These are phyloP conservation scores for Nannoperca australis DNA, from an alignment of 2,797 vertebrate genomes.

Conservation along the genomic window DNA sequence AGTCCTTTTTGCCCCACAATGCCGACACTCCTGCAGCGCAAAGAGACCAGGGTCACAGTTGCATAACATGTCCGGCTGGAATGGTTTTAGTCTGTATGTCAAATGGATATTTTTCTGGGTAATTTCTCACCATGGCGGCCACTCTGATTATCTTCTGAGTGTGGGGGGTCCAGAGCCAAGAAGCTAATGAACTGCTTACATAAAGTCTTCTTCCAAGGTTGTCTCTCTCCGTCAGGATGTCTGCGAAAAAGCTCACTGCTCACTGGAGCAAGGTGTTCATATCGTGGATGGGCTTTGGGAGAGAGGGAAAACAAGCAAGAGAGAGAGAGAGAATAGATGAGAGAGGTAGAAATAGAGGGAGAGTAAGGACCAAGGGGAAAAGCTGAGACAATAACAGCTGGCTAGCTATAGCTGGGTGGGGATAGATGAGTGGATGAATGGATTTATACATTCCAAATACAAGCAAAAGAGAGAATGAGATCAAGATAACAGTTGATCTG, in stretches of 20 bases:
- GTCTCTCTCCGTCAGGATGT: slow-evolving; percentile 56
- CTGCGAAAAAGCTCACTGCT: slow-evolving; percentile 48
- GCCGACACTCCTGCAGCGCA: slow-evolving; percentile 17
- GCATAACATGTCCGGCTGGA: slow-evolving; percentile 43
- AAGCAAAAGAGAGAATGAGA: neutral
- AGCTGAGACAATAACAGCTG: slow-evolving; percentile 57
- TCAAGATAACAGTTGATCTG: neutral
- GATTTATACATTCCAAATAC: slow-evolving; percentile 14
- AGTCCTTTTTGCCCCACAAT: slow-evolving; percentile 25
- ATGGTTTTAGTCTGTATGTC: slow-evolving; percentile 53
- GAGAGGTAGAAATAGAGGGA: slow-evolving; percentile 32
- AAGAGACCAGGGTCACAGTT: slow-evolving; percentile 43
- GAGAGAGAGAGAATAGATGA: slow-evolving; percentile 19
- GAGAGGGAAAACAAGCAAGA: neutral
- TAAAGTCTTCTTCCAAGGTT: slow-evolving; percentile 66
- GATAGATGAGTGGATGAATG: slow-evolving; percentile 21
- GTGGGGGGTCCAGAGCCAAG: slow-evolving; percentile 39
- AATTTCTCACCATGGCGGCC: slow-evolving; percentile 58
- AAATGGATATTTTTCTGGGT: slow-evolving; percentile 64
- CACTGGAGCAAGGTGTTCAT: slow-evolving; percentile 53
- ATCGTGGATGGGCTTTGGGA: slow-evolving; percentile 42
- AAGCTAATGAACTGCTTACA: slow-evolving; percentile 69
- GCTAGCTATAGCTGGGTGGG: slow-evolving; percentile 34
- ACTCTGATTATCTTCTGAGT: slow-evolving; percentile 49
- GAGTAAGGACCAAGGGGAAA: slow-evolving; percentile 13